phyloP scores from a whole-genome alignment of 2,888 invertebrate species.

The Oxytorus armatus region DNA sequence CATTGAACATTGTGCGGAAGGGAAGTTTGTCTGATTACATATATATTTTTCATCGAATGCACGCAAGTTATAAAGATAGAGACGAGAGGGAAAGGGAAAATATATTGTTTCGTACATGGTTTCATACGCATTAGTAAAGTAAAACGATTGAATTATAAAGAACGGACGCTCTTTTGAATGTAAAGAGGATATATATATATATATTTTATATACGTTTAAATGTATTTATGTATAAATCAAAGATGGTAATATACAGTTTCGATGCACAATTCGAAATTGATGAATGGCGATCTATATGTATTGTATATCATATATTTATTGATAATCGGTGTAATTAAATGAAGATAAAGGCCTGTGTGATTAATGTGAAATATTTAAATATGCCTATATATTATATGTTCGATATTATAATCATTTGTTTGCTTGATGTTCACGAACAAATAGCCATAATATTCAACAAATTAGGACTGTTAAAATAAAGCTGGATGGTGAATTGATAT shows the following conservation, averaged over 20 bases:
- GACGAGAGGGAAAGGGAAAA: background rate
- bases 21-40: background rate
- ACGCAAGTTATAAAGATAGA: background rate
- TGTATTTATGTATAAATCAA: conserved; percentile 20
- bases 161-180: background rate
- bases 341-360: background rate
- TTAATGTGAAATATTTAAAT: too few species aligned
- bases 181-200: conserved; percentile 26
- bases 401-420: too few species aligned
- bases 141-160: background rate
- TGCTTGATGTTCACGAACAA: too few species aligned
- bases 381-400: background rate
- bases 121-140: background rate
- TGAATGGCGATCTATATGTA: conserved; percentile 5
- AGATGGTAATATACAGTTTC: background rate
- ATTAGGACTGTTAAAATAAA: too few species aligned
- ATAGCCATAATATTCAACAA: too few species aligned
- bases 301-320: conserved; percentile 24
- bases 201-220: conserved; percentile 48
- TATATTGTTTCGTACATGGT: background rate
- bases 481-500: too few species aligned
- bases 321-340: conserved; percentile 37
- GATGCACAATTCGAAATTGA: background rate
- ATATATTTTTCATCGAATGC: background rate
- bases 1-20: background rate